Conservation (phyloP, 2,888 invertebrate genomes). For the Homarus gammarus region DNA sequence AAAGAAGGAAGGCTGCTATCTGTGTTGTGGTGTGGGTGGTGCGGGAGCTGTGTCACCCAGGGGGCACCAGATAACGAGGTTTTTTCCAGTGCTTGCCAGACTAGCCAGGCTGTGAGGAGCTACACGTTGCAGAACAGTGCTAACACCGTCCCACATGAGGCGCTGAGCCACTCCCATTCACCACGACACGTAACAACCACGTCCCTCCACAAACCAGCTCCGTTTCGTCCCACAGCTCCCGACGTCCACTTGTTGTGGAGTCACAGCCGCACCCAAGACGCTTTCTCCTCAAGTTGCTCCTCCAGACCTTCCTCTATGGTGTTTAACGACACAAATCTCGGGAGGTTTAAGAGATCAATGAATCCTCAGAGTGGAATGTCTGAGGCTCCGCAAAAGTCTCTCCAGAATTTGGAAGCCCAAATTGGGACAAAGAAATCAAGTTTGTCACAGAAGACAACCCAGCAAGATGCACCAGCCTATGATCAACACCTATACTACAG, state of each 20-base stretch:
- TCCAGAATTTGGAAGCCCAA: constrained; percentile 35
- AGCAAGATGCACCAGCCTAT: constrained; percentile 44
- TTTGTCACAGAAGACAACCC: not conserved
- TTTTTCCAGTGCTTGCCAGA: constrained; percentile 91
- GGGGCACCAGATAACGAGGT: constrained; percentile 87
- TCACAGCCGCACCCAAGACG: constrained; percentile 53
- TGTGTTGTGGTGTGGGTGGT: constrained; percentile 89
- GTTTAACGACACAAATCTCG: constrained; percentile 92
- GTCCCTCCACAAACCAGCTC: constrained; percentile 44
- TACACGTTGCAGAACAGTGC: constrained; percentile 89
- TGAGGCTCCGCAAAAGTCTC: constrained; percentile 66
- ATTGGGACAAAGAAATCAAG: not conserved
- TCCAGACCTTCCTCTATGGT: constrained; percentile 84
- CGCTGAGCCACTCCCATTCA: constrained; percentile 12
- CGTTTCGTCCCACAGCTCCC: constrained; percentile 58
- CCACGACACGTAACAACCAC: not conserved
- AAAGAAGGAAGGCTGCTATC: constrained; percentile 79
- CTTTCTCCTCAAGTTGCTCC: constrained; percentile 56
- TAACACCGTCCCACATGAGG: constrained; percentile 79
- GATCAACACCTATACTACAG: constrained; percentile 55
- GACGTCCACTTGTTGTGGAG: constrained; percentile 73
- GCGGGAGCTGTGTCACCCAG: constrained; percentile 81
- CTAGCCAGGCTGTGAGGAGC: constrained; percentile 90
- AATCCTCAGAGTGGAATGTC: constrained; percentile 78
- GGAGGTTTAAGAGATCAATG: constrained; percentile 88